Evolutionary conservation across 2,888 invertebrate genomes (phyloP).

Genomic region (Acleris laterana): DNA sequence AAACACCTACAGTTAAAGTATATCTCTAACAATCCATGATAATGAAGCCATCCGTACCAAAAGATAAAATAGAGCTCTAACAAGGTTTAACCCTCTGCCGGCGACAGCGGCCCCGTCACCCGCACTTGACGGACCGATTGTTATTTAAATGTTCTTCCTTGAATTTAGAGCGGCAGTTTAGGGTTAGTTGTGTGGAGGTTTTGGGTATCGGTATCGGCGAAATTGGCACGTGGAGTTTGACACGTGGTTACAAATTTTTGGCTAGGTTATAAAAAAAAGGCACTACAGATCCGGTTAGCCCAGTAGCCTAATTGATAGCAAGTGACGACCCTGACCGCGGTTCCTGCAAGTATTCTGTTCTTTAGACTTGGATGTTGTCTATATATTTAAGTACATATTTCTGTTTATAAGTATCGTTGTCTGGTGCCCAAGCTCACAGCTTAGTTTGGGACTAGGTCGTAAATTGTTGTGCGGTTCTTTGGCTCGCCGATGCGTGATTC

Average conservation of each 20-base stretch:
- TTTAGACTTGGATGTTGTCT: too few relatives aligned
- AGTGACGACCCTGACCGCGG: too few relatives aligned
- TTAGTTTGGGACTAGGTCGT: too few relatives aligned
- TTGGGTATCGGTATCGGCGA: slow-evolving; percentile 13
- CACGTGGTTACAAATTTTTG: too few relatives aligned
- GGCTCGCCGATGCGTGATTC: too few relatives aligned
- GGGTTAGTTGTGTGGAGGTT: slow-evolving; percentile 40
- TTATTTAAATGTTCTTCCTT: slow-evolving; percentile 63
- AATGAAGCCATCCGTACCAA: slow-evolving; percentile 20
- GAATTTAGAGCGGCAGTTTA: slow-evolving; percentile 58
- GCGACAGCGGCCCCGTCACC: slow-evolving; percentile 46
- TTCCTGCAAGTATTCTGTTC: too few relatives aligned
- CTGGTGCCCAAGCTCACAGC: too few relatives aligned
- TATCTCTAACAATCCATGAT: slow-evolving; percentile 1
- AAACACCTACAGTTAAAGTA: background rate
- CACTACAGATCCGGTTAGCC: too few relatives aligned
- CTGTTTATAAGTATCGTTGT: too few relatives aligned
- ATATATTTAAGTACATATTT: too few relatives aligned
- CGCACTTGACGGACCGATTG: slow-evolving; percentile 57
- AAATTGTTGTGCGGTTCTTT: too few relatives aligned
- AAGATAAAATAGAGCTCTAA: slow-evolving; percentile 33
- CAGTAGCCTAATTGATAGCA: too few relatives aligned
- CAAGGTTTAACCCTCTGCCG: slow-evolving; percentile 46
- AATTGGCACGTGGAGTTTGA: background rate
- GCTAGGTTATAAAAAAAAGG: background rate